Evolutionary conservation across 2,797 vertebrate genomes (phyloP).

Genomic region (Cetoscarus ocellatus): DNA sequence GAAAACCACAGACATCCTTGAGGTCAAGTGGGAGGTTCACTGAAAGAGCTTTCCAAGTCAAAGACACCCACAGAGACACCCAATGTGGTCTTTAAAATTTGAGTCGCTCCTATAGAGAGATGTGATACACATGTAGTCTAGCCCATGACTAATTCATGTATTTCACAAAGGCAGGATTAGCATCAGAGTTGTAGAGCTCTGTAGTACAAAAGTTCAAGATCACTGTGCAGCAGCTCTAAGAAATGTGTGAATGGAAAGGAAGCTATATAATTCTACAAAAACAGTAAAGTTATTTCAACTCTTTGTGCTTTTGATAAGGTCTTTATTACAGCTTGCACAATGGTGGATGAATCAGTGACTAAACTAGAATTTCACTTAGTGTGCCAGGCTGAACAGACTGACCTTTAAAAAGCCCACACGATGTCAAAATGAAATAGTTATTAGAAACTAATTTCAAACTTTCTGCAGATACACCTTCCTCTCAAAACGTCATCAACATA

Average conservation of each 20-base stretch:
- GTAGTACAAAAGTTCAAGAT: constrained; percentile 2
- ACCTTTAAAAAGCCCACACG: constrained; percentile 73
- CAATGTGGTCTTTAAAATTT: constrained; percentile 45
- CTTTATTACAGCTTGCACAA: constrained; percentile 66
- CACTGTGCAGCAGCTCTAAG: constrained; percentile 28
- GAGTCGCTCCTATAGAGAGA: constrained; percentile 41
- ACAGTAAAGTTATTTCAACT: constrained; percentile 53
- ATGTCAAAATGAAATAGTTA: constrained; percentile 53
- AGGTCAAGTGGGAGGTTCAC: constrained; percentile 75
- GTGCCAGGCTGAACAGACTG: constrained; percentile 64
- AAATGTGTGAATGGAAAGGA: constrained; percentile 35
- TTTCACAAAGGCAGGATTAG: constrained; percentile 49
- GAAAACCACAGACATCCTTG: constrained; percentile 79
- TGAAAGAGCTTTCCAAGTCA: constrained; percentile 59
- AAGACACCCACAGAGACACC: constrained; percentile 65
- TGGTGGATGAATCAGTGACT: constrained; percentile 57
- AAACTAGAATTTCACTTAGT: constrained; percentile 68
- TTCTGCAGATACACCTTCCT: constrained; percentile 37
- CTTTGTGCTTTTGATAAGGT: constrained; percentile 74
- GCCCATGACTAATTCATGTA: constrained; percentile 58
- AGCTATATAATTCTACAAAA: constrained; percentile 42
- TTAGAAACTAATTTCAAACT: constrained; percentile 52
- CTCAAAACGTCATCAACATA: constrained; percentile 12
- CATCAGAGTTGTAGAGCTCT: constrained; percentile 30
- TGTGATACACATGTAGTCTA: constrained; percentile 38